These are phyloP conservation scores for Tribolium madens DNA, from an alignment of 1,140 invertebrate species.

Conservation along the genomic window DNA sequence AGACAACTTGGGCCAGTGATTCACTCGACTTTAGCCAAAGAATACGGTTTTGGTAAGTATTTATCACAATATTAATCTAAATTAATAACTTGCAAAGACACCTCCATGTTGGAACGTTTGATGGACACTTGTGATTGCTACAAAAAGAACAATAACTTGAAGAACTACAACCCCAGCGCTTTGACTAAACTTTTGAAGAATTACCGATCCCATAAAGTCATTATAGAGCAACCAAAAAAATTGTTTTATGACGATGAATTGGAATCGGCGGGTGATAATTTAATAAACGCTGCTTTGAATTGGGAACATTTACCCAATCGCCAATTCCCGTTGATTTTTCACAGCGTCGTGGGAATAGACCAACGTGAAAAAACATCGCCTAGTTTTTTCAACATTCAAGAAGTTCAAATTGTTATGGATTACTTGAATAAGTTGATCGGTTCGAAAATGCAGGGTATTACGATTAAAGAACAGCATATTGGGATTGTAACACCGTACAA, in stretches of 20 bases:
- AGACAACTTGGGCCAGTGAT: constrained; percentile 90
- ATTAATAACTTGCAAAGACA: constrained; percentile 38
- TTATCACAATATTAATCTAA: background rate
- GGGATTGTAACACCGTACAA: constrained; percentile 93
- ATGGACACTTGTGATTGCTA: constrained; percentile 58
- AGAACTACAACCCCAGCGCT: constrained; percentile 76
- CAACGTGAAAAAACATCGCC: constrained; percentile 79
- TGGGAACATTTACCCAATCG: constrained; percentile 64
- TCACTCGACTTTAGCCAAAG: constrained; percentile 72
- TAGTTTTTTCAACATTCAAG: constrained; percentile 75
- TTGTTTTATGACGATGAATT: constrained; percentile 87
- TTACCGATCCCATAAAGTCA: constrained; percentile 83
- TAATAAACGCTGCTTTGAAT: constrained; percentile 54
- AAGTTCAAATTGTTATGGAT: constrained; percentile 66
- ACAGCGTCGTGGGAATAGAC: constrained; percentile 83
- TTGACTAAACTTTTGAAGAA: constrained; percentile 81
- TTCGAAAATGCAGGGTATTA: constrained; percentile 71
- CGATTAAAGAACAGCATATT: constrained; percentile 78
- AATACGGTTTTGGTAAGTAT: constrained; percentile 74
- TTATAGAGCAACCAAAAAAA: constrained; percentile 80
- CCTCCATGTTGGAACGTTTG: constrained; percentile 62
- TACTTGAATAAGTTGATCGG: constrained; percentile 70
- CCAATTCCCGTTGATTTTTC: constrained; percentile 81
- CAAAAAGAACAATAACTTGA: constrained; percentile 61
- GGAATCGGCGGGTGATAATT: constrained; percentile 48